Percentiles rank a stretch among this genome's conserved stretches.
phyloP scores from a whole-genome alignment of 2,888 invertebrate species.

The Rotaria socialis region DNA sequence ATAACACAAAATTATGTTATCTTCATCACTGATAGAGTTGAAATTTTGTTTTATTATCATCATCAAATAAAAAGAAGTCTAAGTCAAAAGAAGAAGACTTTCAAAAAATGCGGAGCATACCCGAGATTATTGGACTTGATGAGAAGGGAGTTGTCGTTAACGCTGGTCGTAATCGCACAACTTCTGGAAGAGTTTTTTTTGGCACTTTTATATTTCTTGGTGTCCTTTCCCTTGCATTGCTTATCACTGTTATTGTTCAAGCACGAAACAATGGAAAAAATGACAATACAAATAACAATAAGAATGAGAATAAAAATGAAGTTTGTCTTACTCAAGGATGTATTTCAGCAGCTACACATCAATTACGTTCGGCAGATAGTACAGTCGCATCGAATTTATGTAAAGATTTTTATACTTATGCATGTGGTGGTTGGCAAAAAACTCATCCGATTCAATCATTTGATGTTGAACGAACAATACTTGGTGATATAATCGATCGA shows the following conservation, averaged over 20 bases:
- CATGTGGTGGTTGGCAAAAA: conserved; percentile 64
- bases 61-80: no score
- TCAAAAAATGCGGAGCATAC: background rate
- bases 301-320: background rate
- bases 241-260: background rate
- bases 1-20: no score
- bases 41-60: no score
- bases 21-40: no score
- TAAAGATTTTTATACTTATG: conserved; percentile 62
- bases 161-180: background rate
- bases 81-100: no score
- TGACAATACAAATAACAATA: background rate
- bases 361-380: conserved; percentile 50
- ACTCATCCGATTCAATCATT: conserved; percentile 60
- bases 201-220: background rate
- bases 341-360: conserved; percentile 43
- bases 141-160: background rate
- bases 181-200: background rate
- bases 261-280: background rate
- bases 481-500: conserved; percentile 55
- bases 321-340: conserved; percentile 1
- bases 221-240: background rate
- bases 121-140: background rate
- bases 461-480: conserved; percentile 60
- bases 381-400: conserved; percentile 59